These are phyloP conservation scores for Tetrapedia diversipes DNA, from an alignment of 2,888 invertebrate species.

Conservation along the genomic window DNA sequence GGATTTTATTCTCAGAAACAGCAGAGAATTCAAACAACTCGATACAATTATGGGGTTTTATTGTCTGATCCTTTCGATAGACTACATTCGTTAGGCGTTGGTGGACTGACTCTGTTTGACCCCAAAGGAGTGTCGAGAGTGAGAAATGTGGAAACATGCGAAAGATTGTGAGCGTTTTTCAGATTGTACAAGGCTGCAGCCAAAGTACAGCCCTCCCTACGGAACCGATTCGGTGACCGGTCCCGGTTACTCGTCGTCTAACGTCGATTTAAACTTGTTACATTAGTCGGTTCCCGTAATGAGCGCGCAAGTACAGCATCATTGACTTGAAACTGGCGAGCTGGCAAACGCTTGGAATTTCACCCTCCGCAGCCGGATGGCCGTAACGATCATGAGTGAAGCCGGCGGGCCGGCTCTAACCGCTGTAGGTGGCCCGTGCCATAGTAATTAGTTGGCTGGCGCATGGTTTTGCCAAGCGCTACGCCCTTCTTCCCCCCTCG, in stretches of 20 bases:
- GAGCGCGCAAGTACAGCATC: conserved; percentile 46
- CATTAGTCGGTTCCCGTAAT: conserved; percentile 41
- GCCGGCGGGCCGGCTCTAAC: conserved; percentile 49
- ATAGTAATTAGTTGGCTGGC: conserved; percentile 72
- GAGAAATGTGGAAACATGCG: too few species aligned
- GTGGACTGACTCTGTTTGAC: too few species aligned
- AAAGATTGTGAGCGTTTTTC: too few species aligned
- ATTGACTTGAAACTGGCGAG: conserved; percentile 40
- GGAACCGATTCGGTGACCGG: conserved; percentile 36
- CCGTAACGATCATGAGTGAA: conserved; percentile 68
- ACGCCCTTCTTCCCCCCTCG: conserved; percentile 26
- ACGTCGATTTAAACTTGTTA: conserved; percentile 49
- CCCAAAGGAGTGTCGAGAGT: too few species aligned
- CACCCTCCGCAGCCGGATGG: conserved; percentile 60
- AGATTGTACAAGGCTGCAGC: too few species aligned
- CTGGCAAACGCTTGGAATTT: conserved; percentile 55
- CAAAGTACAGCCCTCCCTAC: too few species aligned
- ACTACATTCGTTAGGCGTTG: too few species aligned
- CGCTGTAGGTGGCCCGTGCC: conserved; percentile 62
- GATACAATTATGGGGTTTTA: too few species aligned
- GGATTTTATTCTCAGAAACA: too few species aligned
- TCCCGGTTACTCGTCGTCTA: conserved; percentile 17
- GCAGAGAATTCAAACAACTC: too few species aligned
- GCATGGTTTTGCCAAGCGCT: conserved; percentile 66
- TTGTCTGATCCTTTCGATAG: too few species aligned